Evolutionary conservation across 1,140 invertebrate genomes (phyloP).

Genomic region (Camponotus floridanus): DNA sequence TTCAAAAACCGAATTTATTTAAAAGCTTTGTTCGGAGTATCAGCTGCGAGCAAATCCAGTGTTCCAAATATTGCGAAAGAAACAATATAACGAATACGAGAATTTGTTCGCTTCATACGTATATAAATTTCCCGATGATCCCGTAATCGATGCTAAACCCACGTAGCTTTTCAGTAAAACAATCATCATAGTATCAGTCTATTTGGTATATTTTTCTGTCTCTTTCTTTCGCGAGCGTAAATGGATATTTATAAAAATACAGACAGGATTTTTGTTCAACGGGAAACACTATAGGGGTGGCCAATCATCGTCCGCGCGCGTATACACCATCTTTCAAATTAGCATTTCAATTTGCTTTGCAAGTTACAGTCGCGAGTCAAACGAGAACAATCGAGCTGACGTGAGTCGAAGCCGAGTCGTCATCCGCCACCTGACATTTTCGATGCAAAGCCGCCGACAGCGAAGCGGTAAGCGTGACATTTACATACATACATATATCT

Average conservation of each 20-base stretch:
- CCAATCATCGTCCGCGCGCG: too few relatives aligned
- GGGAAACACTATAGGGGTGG: background rate
- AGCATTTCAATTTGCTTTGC: slow-evolving; percentile 75
- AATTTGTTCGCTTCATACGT: background rate
- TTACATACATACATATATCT: slow-evolving; percentile 37
- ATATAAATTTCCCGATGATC: background rate
- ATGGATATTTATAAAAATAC: background rate
- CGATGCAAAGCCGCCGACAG: slow-evolving; percentile 52
- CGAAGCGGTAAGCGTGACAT: slow-evolving; percentile 44
- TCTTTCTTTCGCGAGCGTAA: too few relatives aligned
- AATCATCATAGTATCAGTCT: background rate
- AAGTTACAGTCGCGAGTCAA: slow-evolving; percentile 44
- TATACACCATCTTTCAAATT: slow-evolving; percentile 46
- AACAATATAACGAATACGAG: background rate
- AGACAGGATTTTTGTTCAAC: slow-evolving; percentile 12
- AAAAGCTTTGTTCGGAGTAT: background rate
- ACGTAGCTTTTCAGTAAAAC: background rate
- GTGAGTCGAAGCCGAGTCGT: slow-evolving; percentile 1
- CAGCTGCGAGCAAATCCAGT: background rate
- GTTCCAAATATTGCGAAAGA: background rate
- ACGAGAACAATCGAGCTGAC: slow-evolving; percentile 41
- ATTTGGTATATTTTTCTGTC: background rate
- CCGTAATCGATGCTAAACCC: background rate
- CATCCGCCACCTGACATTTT: slow-evolving; percentile 69
- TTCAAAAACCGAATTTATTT: background rate